These are phyloP conservation scores for Rhodeus uyekii DNA, from an alignment of 2,797 vertebrate species.

Conservation along the genomic window DNA sequence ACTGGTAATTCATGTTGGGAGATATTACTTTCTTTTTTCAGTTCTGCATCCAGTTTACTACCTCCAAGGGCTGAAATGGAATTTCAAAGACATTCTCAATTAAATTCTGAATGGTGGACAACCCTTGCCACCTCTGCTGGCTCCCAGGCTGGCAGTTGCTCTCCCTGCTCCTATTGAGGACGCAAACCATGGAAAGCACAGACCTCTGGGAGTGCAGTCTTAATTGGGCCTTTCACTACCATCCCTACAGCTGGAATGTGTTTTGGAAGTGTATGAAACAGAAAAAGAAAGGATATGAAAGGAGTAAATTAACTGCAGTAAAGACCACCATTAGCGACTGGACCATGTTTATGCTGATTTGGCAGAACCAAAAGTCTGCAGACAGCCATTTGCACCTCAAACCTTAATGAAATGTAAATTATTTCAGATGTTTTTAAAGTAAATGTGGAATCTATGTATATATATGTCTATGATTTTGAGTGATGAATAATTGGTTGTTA, in stretches of 20 bases:
- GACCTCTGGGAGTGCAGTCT: conserved; percentile 19
- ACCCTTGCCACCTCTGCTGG: conserved; percentile 50
- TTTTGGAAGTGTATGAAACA: conserved; percentile 33
- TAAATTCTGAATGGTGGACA: conserved; percentile 10
- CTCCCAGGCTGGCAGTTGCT: conserved; percentile 56
- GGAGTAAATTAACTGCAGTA: conserved; percentile 37
- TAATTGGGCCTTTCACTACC: conserved; percentile 45
- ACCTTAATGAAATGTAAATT: conserved; percentile 21
- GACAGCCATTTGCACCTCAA: conserved; percentile 18
- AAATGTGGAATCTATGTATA: neutral
- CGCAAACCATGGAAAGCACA: conserved; percentile 9
- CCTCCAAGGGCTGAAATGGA: neutral
- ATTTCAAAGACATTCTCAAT: neutral
- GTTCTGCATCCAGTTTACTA: neutral
- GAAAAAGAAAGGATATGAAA: conserved; percentile 27
- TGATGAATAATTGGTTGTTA: neutral
- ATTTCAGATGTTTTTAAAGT: neutral
- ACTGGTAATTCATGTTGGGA: neutral
- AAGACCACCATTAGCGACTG: conserved; percentile 37
- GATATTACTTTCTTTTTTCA: neutral
- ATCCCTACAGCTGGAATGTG: conserved; percentile 32
- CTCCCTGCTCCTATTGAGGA: conserved; percentile 30
- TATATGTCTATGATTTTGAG: neutral
- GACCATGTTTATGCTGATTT: conserved; percentile 28
- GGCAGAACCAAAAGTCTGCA: conserved; percentile 14